A percentile compares a stretch with the other conserved stretches of the same genome.
Evolutionary conservation across 2,888 invertebrate species (phyloP).

Genomic region (Heliconius aoede): DNA sequence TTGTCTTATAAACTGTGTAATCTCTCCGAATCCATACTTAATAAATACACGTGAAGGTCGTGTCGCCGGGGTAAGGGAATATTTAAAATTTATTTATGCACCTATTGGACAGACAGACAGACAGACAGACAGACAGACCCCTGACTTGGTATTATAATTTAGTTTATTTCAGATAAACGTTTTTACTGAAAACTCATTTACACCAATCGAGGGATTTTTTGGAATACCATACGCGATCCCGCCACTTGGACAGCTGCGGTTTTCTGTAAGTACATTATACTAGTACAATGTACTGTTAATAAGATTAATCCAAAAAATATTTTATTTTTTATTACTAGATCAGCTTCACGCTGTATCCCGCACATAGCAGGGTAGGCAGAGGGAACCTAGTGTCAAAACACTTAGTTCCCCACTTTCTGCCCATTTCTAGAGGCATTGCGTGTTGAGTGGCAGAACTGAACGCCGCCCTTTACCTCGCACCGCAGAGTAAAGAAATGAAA

Average conservation of each 20-base stretch:
- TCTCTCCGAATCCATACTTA: conserved; percentile 78
- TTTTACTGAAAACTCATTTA: conserved; percentile 85
- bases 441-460: too few relatives aligned
- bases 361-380: too few relatives aligned
- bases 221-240: conserved; percentile 93
- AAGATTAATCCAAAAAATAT: background rate
- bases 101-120: too few relatives aligned
- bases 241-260: conserved; percentile 88
- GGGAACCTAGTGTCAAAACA: too few relatives aligned
- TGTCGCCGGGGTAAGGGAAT: conserved; percentile 83
- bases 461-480: too few relatives aligned
- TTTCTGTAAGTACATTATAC: conserved; percentile 83
- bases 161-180: conserved; percentile 84
- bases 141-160: background rate
- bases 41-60: conserved; percentile 83
- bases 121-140: too few relatives aligned
- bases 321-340: background rate
- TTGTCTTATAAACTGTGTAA: conserved; percentile 48
- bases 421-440: too few relatives aligned
- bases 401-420: too few relatives aligned
- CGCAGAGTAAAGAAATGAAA: too few relatives aligned
- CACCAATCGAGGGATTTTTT: conserved; percentile 87
- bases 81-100: background rate
- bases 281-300: background rate
- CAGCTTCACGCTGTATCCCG: too few relatives aligned